Base-by-base conservation (phyloP, 1,140 invertebrate species). In the Yoshiicerus persimilis region DNA sequence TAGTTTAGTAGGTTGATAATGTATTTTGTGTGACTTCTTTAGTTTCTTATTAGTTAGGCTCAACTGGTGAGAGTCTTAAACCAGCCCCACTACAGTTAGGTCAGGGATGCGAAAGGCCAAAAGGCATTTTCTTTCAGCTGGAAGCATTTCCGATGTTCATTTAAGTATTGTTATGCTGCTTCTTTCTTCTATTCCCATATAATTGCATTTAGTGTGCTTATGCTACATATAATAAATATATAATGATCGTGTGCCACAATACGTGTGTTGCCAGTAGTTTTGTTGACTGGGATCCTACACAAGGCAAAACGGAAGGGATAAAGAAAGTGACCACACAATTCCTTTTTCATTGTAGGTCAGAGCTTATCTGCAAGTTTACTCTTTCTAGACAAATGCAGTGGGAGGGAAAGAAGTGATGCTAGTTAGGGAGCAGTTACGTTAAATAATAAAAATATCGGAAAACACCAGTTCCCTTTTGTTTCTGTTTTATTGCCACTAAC, bases 61-160 rank as follows among this genome's bases (percentile, higher is more conserved):
- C 3, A 56, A 56, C 41, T 47, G 1, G 47, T 56, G 16, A 5
- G 20, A n/a, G 47, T n/a, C 41, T 20, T 39, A 91, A 88, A 23
- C 91, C 90, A 47, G 91, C 90, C 30, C 91, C 70, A 88, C 56
- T 32, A 27, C n/a, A 86, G 23, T 75, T 62, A 62, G 77, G 83
- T 38, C 23, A 80, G 62, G 77, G 77, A 87, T 27, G 47, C 32
- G 39, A 75, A 87, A 30, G 38, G 34, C 32, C 75, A 75, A 87
- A 30, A 75, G 34, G 27, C 23, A n/a, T 77, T 77, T 30, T 20
- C 27, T n/a, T 56, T 56, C 47, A 56, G 47, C 47, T 56, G 47
- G 47, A 56, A 56, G 47, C 47, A 56, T 56, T 56, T 56, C 47
- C 47, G 47, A 56, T 56, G 47, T 16, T 56, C 47, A 56, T 56